Conservation (phyloP, 2,888 invertebrate genomes). For the Euplagia quadripunctaria region DNA sequence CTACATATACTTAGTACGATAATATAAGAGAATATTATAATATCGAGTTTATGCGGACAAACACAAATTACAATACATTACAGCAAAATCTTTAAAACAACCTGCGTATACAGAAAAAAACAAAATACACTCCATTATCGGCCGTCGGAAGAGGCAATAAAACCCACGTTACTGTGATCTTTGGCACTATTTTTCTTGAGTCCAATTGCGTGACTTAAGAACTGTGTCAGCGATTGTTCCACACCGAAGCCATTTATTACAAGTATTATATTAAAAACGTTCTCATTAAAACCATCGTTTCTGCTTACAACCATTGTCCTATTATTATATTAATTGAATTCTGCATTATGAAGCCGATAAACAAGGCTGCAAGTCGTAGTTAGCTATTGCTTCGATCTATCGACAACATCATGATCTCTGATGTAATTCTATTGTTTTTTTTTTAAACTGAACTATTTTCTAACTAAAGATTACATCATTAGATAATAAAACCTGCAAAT, state of each 20-base stretch:
- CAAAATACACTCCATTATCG: constrained; percentile 21
- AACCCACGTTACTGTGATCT: constrained; percentile 20
- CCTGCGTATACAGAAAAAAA: not conserved
- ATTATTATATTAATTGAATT: constrained; percentile 47
- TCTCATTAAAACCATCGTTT: constrained; percentile 42
- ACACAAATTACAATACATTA: not conserved
- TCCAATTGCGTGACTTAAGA: constrained; percentile 42
- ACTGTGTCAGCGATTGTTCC: constrained; percentile 50
- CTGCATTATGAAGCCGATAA: constrained; percentile 37
- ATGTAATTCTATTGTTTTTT: constrained; percentile 16
- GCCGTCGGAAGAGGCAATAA: constrained; percentile 25
- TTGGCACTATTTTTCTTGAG: constrained; percentile 14
- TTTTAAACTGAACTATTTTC: not conserved
- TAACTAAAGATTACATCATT: constrained; percentile 14
- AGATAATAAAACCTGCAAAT: not conserved
- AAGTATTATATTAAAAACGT: constrained; percentile 37
- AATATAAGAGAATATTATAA: not conserved
- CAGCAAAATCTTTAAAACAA: not conserved
- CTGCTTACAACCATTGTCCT: constrained; percentile 38
- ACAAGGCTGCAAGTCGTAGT: constrained; percentile 26
- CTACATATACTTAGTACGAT: too few relatives aligned
- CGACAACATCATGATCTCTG: constrained; percentile 10
- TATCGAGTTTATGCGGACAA: not conserved
- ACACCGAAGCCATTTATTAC: constrained; percentile 41
- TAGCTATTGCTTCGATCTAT: constrained; percentile 1